phyloP scores from a whole-genome alignment of 2,797 vertebrate genomes.

The Brotula barbata region DNA sequence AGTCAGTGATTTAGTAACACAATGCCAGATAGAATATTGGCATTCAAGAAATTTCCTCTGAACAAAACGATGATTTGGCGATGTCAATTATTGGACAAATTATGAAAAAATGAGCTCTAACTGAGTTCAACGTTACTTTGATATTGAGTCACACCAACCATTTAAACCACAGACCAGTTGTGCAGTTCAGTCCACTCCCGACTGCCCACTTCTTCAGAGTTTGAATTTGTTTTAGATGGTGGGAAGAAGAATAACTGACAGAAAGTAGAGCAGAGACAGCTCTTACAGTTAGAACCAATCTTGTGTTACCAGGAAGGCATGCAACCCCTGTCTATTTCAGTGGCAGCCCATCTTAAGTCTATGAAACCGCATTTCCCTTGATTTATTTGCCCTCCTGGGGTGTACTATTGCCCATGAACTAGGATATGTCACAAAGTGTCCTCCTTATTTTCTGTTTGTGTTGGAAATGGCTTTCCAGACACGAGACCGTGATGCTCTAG shows the following conservation, averaged over 20 bases:
- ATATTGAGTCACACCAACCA: not conserved
- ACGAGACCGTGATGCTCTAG: constrained; percentile 11
- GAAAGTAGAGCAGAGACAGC: constrained; percentile 25
- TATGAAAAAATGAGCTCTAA: not conserved
- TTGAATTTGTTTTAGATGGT: constrained; percentile 41
- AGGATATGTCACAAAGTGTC: constrained; percentile 14
- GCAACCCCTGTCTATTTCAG: constrained; percentile 31
- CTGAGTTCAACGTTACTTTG: not conserved
- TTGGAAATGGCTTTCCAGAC: constrained; percentile 11
- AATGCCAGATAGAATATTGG: not conserved
- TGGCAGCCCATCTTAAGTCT: constrained; percentile 18
- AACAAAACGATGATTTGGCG: not conserved
- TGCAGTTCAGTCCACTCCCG: constrained; percentile 6
- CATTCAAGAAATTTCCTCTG: not conserved
- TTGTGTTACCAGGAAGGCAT: constrained; percentile 16
- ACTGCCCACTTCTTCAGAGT: constrained; percentile 14
- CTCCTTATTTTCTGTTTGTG: constrained; percentile 16
- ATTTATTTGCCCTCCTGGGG: constrained; percentile 10
- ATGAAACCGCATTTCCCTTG: constrained; percentile 16
- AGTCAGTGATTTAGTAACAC: not conserved
- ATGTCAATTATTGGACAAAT: not conserved
- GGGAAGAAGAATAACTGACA: constrained; percentile 27
- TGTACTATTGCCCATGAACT: constrained; percentile 4
- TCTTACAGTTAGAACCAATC: constrained; percentile 15
- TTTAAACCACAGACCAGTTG: not conserved